Evolutionary conservation across 2,888 invertebrate genomes (phyloP), one percentile per base, ranked within the genome.

Genomic region (Lasioglossum zephyrum): DNA sequence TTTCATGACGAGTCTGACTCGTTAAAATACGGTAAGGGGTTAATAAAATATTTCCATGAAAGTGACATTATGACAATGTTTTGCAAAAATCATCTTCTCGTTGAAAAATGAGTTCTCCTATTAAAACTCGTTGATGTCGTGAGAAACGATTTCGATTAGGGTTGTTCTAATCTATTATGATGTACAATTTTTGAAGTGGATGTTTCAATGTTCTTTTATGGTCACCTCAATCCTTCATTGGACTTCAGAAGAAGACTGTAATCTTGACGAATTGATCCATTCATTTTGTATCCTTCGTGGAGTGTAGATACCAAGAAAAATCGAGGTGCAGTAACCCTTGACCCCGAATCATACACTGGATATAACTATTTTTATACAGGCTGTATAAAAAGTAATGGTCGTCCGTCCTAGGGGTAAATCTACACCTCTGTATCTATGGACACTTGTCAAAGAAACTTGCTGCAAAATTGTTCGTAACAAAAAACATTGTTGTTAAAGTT

Each of bases 301-400:
- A n/a, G 57, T 44, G 31, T 76, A 84, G 76, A 73, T 82, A 82
- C 31, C n/a, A 57, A 66, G 63, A 63, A 73, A 66, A 73, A 76
- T 76, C 66, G 73, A 73, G 83, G 76, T 82, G 57, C 73, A 77
- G 36, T 69, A 73, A 73, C 83, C 57, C 76, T 82, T 82, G 66
- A 82, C 83, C 76, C 53, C 66, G 47, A 82, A 73, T 73, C 73
- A 44, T 82, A 47, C n/a, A 49, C 18, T 16, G 11, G 22, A n/a
- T n/a, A 22, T 22, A 57, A 36, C 53, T 44, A 73, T 66, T n/a
- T n/a, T n/a, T n/a, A 8, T 53, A 53, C 53, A 41, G 41, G 41
- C 0, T 41, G 41, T 41, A 41, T 41, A 41, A 41, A 41, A 1
- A 9, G 41, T 41, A 41, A 41, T 41, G 41, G 9, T 41, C 36